A percentile compares a stretch with the other conserved stretches of the same genome.
Conservation (phyloP, 1,140 invertebrate genomes). For the Halictus rubicundus region DNA sequence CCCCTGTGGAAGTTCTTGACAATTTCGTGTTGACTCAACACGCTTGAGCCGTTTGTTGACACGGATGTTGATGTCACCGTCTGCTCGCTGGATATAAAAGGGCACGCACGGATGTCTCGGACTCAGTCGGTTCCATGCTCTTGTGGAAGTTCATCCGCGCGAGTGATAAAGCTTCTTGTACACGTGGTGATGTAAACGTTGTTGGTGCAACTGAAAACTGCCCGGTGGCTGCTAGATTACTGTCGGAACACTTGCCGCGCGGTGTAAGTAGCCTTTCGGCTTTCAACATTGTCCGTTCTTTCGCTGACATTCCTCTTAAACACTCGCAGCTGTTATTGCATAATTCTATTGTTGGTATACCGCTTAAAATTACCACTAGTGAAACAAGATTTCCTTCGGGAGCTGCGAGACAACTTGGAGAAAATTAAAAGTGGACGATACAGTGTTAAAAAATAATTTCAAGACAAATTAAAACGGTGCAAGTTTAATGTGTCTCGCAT, state of each 20-base stretch:
- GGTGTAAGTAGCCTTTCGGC: constrained; percentile 7
- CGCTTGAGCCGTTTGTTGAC: background rate
- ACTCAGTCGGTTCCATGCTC: background rate
- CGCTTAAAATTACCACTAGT: no score
- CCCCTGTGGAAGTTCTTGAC: background rate
- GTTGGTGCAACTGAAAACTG: background rate
- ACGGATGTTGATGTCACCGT: background rate
- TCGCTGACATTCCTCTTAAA: no score
- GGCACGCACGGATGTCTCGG: background rate
- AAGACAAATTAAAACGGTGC: no score
- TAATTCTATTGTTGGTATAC: no score
- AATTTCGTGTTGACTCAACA: background rate
- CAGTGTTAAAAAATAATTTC: no score
- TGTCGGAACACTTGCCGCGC: background rate
- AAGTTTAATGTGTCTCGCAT: no score
- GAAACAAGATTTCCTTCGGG: no score
- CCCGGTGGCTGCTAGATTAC: background rate
- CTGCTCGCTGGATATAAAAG: background rate
- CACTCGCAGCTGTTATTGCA: no score
- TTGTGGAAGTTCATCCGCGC: background rate
- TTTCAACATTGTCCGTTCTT: no score
- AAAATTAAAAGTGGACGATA: no score
- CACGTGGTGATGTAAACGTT: constrained; percentile 13
- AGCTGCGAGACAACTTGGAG: no score
- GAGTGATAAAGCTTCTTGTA: background rate